Conservation (phyloP, 1,140 invertebrate genomes). For the Bombus haemorrhoidalis region DNA sequence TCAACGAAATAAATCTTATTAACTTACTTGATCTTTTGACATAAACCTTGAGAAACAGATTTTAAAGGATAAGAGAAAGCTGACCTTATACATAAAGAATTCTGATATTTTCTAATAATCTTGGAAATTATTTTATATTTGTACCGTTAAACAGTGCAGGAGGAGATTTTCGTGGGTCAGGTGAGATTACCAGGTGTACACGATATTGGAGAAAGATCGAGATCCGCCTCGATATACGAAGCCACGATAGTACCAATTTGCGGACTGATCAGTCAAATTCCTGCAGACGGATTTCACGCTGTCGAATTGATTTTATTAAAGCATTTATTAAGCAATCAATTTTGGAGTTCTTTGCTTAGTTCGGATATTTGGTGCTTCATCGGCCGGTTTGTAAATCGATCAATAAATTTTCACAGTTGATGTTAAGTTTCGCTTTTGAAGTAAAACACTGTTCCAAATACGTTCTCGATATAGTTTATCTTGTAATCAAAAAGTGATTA, state of each 20-base stretch:
- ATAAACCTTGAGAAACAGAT: too few species aligned
- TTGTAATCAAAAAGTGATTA: neutral
- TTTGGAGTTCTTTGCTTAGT: slow-evolving; percentile 74
- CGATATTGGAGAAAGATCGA: slow-evolving; percentile 44
- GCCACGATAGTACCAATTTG: slow-evolving; percentile 70
- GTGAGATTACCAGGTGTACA: slow-evolving; percentile 45
- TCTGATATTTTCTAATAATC: neutral
- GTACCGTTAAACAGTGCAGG: slow-evolving; percentile 42
- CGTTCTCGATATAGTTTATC: neutral
- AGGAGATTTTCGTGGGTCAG: slow-evolving; percentile 65
- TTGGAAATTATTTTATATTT: neutral
- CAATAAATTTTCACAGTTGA: neutral
- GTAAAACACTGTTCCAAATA: neutral
- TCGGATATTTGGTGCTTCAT: slow-evolving; percentile 76
- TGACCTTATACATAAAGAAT: too few species aligned
- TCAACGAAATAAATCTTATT: neutral
- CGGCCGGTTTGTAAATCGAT: slow-evolving; percentile 65
- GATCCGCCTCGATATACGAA: slow-evolving; percentile 69
- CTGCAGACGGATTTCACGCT: slow-evolving; percentile 61
- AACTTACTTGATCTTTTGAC: neutral
- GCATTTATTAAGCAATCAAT: slow-evolving; percentile 69
- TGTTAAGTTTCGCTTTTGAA: neutral
- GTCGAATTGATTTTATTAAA: slow-evolving; percentile 73
- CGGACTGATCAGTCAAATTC: slow-evolving; percentile 65
- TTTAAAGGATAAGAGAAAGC: neutral